These are phyloP conservation scores for Macheiramphus alcinus DNA, from an alignment of 2,113 vertebrate genomes.

Conservation along the genomic window DNA sequence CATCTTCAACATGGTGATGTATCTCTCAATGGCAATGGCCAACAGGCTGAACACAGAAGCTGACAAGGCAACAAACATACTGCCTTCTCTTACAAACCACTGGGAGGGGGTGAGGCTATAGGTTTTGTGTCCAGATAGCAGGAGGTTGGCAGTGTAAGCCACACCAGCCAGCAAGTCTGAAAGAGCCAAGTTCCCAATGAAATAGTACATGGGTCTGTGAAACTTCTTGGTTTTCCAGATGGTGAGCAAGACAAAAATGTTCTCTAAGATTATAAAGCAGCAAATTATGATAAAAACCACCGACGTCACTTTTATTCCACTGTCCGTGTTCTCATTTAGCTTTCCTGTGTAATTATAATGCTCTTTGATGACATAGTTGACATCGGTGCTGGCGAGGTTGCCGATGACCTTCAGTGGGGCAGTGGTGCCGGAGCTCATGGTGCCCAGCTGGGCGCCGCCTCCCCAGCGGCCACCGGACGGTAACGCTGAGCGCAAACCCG, in stretches of 20 bases:
- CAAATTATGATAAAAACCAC: constrained; percentile 96
- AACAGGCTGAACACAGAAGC: constrained; percentile 96
- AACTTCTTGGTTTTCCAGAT: constrained; percentile 99
- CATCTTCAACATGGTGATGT: constrained; percentile 98
- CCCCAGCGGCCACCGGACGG: constrained; percentile 51
- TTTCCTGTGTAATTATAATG: constrained; percentile 99
- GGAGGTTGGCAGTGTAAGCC: constrained; percentile 91
- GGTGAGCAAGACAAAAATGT: constrained; percentile 92
- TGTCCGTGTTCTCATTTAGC: constrained; percentile 74
- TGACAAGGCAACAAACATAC: constrained; percentile 94
- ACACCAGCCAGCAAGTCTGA: constrained; percentile 94
- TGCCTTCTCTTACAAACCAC: constrained; percentile 96
- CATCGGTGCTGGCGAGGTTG: constrained; percentile 71
- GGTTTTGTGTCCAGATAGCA: constrained; percentile 92
- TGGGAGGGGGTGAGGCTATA: constrained; percentile 87
- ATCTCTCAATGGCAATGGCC: constrained; percentile 94
- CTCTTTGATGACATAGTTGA: constrained; percentile 83
- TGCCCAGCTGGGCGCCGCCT: neutral
- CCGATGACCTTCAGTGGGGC: constrained; percentile 34
- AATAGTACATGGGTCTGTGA: constrained; percentile 98
- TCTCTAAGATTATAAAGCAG: constrained; percentile 96
- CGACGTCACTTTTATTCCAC: constrained; percentile 82
- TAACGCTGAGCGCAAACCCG: neutral
- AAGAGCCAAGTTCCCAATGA: constrained; percentile 97
- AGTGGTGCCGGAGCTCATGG: constrained; percentile 68